Evolutionary conservation across 2,113 vertebrate genomes (phyloP), one percentile per base, ranked within the genome.

Genomic region (Synchiropus splendidus): DNA sequence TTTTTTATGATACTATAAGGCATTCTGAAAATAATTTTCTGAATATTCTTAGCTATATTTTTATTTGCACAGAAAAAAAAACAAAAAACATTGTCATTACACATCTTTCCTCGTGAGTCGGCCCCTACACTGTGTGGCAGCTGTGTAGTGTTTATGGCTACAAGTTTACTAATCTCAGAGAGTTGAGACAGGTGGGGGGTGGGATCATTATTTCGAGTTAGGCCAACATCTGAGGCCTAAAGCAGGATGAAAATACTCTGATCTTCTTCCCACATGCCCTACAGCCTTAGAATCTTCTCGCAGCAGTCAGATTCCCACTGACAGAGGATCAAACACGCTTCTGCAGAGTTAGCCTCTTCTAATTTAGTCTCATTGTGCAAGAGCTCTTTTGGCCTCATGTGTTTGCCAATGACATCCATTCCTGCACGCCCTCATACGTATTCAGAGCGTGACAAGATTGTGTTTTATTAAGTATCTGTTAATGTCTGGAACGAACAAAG

Each of bases 121-220:
- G 0, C 9, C 4, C 14, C 9, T 49, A 16, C 32, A 43, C 41
- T 15, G 10, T 48, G 40, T 66, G 39, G 32, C 43, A 56, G 15
- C 42, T 45, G 31, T 34, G 47, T 34, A 56, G 39, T 35, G 34
- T 33, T 51, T 70, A 42, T 58, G 34, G 54, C 51, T 37, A 50
- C 55, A 45, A 15, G 56, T 38, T 59, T 53, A 40, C 53, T 65
- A 74, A 74, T 73, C 48, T 49, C 47, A 71, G 42, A 43, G 48
- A 57, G 59, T 58, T n/a, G 14, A 27, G 43, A 41, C 61, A 64
- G 54, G 62, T 53, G 46, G 54, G 45, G 34, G 51, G 32, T 45
- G 27, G 52, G 48, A 55, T 67, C 58, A 69, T 74, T 67, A 61
- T 62, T 67, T 51, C 51, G 35, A n/a, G 56, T 67, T 39, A 69